Percentiles rank a stretch among this genome's conserved stretches.
Evolutionary conservation across 2,888 invertebrate genomes (phyloP).

Genomic region (Drosophila lacicola): DNA sequence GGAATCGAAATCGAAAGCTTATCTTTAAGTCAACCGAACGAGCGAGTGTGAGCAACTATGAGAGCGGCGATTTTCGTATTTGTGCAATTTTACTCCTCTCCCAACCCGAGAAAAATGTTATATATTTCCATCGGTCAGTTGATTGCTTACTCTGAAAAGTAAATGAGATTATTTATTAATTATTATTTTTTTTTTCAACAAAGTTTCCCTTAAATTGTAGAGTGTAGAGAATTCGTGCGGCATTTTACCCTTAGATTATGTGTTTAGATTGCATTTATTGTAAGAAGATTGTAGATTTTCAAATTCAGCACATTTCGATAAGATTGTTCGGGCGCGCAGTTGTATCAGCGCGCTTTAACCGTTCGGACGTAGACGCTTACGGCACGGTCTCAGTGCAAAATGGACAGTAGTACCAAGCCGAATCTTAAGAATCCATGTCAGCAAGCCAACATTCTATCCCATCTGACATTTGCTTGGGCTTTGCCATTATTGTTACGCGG

Average conservation of each 20-base stretch:
- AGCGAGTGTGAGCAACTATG: neutral
- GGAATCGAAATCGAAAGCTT: too few species aligned
- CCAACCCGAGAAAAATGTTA: too few species aligned
- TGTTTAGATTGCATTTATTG: slow-evolving; percentile 34
- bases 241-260: neutral
- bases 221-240: slow-evolving; percentile 11
- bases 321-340: slow-evolving; percentile 32
- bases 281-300: slow-evolving; percentile 24
- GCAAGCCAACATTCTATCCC: slow-evolving; percentile 81
- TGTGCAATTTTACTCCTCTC: too few species aligned
- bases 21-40: neutral
- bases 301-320: slow-evolving; percentile 27
- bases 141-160: neutral
- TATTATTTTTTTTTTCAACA: neutral
- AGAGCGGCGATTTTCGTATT: too few species aligned
- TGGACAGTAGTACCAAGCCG: slow-evolving; percentile 85
- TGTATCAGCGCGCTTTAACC: slow-evolving; percentile 2
- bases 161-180: too few species aligned
- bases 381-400: slow-evolving; percentile 38
- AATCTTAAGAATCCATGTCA: slow-evolving; percentile 82
- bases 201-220: neutral
- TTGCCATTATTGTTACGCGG: slow-evolving; percentile 83
- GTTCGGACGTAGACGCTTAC: slow-evolving; percentile 12
- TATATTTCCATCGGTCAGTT: neutral
- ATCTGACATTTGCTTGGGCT: slow-evolving; percentile 83